phyloP scores from a whole-genome alignment of 1,140 invertebrate species.

The Monochamus saltuarius region DNA sequence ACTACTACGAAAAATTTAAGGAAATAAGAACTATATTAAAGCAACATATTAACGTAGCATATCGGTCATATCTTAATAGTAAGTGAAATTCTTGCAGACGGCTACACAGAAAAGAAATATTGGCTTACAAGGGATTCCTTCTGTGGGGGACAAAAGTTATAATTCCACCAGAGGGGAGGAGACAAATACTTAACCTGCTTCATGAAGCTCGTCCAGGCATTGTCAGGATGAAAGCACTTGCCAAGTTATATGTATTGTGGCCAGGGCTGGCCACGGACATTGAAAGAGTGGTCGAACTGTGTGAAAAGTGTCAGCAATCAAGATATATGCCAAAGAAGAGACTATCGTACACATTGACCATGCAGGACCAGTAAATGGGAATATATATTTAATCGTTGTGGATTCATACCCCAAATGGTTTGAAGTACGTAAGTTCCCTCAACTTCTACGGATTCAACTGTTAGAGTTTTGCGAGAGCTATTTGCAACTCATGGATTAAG shows the following conservation, averaged over 20 bases:
- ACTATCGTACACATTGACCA: slow-evolving; percentile 31
- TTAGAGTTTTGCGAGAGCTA: slow-evolving; percentile 12
- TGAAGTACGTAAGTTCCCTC: slow-evolving; percentile 29
- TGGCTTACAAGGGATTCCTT: no score
- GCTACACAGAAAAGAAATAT: no score
- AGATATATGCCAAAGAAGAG: no score
- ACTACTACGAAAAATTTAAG: no score
- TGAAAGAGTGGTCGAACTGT: slow-evolving; percentile 25
- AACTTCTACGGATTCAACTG: slow-evolving; percentile 27
- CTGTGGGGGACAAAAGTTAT: no score
- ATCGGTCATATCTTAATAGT: no score
- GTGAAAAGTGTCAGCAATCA: no score
- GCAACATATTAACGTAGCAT: no score
- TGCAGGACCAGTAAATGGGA: slow-evolving; percentile 39
- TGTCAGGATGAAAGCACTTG: slow-evolving; percentile 56
- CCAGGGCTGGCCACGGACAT: slow-evolving; percentile 54
- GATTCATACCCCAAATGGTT: slow-evolving; percentile 45
- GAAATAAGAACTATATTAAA: no score
- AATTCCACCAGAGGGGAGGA: no score
- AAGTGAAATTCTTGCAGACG: no score
- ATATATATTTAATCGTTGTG: slow-evolving; percentile 32
- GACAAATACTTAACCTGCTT: slow-evolving; percentile 47
- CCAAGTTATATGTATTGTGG: slow-evolving; percentile 56
- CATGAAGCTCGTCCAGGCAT: slow-evolving; percentile 56
- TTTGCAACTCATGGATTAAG: slow-evolving; percentile 25